Percentiles rank a stretch among this genome's conserved stretches.
Conservation (phyloP, 2,888 invertebrate genomes). For the Athrips mouffetella region DNA sequence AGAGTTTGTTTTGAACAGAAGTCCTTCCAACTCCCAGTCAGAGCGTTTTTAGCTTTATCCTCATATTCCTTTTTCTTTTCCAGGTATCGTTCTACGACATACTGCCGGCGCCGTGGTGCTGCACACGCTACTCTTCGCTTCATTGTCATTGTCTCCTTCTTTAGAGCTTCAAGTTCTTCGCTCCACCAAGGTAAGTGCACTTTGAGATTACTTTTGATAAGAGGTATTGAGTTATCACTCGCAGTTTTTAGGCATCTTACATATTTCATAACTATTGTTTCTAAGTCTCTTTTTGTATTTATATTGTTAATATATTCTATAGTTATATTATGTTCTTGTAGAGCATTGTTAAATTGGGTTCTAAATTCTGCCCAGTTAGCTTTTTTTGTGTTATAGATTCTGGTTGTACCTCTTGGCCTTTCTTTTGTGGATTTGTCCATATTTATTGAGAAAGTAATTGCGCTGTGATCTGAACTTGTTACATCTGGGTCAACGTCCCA, state of each 20-base stretch:
- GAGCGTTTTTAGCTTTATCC: too few relatives aligned
- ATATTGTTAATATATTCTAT: background rate
- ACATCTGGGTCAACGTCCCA: background rate
- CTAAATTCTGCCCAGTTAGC: background rate
- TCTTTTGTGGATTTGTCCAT: too few relatives aligned
- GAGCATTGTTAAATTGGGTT: too few relatives aligned
- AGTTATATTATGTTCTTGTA: background rate
- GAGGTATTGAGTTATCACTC: too few relatives aligned
- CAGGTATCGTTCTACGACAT: too few relatives aligned
- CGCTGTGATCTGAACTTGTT: constrained; percentile 4
- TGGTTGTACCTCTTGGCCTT: background rate
- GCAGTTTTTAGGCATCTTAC: too few relatives aligned
- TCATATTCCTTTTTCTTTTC: too few relatives aligned
- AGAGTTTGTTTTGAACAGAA: too few relatives aligned
- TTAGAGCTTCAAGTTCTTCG: background rate
- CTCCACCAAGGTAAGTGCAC: constrained; percentile 7
- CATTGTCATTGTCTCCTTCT: background rate
- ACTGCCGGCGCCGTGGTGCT: constrained; percentile 12
- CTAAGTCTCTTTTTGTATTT: background rate
- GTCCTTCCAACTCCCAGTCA: too few relatives aligned
- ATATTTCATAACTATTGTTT: too few relatives aligned
- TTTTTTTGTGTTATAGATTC: constrained; percentile 3
- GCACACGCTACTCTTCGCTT: constrained; percentile 13
- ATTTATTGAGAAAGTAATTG: background rate
- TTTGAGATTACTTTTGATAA: too few relatives aligned